These are phyloP conservation scores for Platyura marginata DNA, from an alignment of 1,140 invertebrate genomes.

Conservation along the genomic window DNA sequence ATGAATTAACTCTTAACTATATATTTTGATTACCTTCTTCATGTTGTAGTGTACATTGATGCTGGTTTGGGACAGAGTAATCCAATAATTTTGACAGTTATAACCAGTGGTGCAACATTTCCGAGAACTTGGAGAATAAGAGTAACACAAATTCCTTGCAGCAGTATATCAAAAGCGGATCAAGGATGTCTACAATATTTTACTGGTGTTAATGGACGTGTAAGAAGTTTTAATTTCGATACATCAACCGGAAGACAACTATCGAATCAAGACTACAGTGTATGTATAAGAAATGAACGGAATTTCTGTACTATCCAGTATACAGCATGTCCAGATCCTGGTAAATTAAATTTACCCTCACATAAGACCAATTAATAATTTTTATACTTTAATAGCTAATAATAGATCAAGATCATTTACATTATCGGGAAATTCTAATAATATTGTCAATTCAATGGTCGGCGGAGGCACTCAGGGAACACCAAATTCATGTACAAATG, in stretches of 20 bases:
- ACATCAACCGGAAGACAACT: constrained; percentile 53
- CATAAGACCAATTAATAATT: constrained; percentile 8
- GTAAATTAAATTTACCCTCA: constrained; percentile 17
- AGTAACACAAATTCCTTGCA: constrained; percentile 58
- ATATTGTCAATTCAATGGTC: constrained; percentile 41
- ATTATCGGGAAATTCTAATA: constrained; percentile 50
- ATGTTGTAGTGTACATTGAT: constrained; percentile 58
- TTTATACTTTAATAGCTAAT: constrained; percentile 24
- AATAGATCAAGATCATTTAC: constrained; percentile 48
- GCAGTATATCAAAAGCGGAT: constrained; percentile 49
- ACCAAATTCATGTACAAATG: constrained; percentile 42
- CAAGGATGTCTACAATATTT: constrained; percentile 66
- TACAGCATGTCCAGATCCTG: constrained; percentile 45
- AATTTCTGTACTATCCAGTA: constrained; percentile 82
- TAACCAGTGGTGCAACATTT: constrained; percentile 55
- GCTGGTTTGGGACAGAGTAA: constrained; percentile 52
- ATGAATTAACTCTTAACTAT: no score
- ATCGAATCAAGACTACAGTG: constrained; percentile 75
- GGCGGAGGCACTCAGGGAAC: constrained; percentile 31
- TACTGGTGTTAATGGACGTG: constrained; percentile 56
- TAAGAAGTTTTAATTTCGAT: constrained; percentile 72
- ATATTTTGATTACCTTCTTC: no score
- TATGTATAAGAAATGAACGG: constrained; percentile 64
- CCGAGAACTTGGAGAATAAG: constrained; percentile 63
- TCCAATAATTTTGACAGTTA: constrained; percentile 56